These are phyloP conservation scores for Sylvicola fuscatus DNA, from an alignment of 2,888 invertebrate species.

Conservation along the genomic window DNA sequence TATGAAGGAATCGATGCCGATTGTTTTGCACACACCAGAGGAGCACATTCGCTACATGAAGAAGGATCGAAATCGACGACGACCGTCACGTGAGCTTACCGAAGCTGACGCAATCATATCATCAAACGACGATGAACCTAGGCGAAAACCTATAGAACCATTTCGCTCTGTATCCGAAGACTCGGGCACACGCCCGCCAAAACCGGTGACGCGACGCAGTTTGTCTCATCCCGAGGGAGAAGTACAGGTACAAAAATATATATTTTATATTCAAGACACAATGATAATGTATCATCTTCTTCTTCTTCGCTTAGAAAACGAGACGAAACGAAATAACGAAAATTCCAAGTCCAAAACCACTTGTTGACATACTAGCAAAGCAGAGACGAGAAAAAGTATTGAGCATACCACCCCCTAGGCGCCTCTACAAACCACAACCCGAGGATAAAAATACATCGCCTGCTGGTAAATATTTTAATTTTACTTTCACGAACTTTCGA, in stretches of 20 bases:
- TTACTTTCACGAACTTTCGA: too few relatives aligned
- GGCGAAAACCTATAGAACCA: constrained; percentile 19
- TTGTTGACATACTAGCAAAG: constrained; percentile 20
- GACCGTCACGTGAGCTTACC: constrained; percentile 8
- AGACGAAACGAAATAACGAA: constrained; percentile 16
- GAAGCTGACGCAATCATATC: constrained; percentile 7
- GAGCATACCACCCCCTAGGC: constrained; percentile 16
- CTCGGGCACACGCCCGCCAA: constrained; percentile 16
- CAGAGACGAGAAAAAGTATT: constrained; percentile 11
- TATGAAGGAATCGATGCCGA: constrained; percentile 8
- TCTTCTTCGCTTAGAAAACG: not conserved
- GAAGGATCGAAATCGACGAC: constrained; percentile 9
- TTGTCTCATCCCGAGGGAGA: constrained; percentile 24
- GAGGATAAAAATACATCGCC: too few relatives aligned
- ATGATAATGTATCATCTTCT: not conserved
- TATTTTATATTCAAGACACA: not conserved
- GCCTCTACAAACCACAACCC: constrained; percentile 8
- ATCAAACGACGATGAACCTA: constrained; percentile 7
- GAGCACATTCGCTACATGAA: constrained; percentile 7
- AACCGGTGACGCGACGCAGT: constrained; percentile 21
- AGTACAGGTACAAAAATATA: constrained; percentile 13
- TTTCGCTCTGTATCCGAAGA: constrained; percentile 25
- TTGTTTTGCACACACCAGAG: constrained; percentile 7
- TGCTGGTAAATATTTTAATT: too few relatives aligned
- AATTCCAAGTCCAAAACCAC: constrained; percentile 20